These are phyloP conservation scores for Burhinus bistriatus DNA, from an alignment of 2,113 vertebrate genomes.

Conservation along the genomic window DNA sequence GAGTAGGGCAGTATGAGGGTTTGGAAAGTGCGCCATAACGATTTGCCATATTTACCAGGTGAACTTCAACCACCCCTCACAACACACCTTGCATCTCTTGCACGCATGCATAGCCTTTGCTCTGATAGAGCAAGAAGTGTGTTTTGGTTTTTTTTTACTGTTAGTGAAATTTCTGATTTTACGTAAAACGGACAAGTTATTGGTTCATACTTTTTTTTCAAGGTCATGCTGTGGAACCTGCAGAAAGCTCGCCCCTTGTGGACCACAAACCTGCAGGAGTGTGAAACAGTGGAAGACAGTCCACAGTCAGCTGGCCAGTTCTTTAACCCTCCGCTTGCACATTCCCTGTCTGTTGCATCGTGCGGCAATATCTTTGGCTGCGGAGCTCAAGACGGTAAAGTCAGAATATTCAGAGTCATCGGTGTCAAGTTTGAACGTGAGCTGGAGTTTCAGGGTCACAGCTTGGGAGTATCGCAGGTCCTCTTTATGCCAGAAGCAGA, in stretches of 20 bases:
- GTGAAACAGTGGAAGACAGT: conserved; percentile 69
- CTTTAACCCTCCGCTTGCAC: conserved; percentile 89
- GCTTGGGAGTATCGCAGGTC: conserved; percentile 86
- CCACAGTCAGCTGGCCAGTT: conserved; percentile 77
- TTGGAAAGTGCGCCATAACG: not conserved
- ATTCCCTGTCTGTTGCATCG: conserved; percentile 84
- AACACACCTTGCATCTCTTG: not conserved
- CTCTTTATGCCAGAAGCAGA: conserved; percentile 84
- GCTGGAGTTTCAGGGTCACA: conserved; percentile 82
- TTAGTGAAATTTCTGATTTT: not conserved
- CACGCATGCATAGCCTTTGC: not conserved
- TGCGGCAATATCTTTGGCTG: conserved; percentile 89
- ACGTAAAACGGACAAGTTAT: not conserved
- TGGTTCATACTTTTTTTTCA: not conserved
- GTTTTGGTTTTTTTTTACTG: not conserved
- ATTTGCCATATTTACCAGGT: not conserved
- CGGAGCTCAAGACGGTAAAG: conserved; percentile 89
- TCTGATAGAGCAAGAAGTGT: not conserved
- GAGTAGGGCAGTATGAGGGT: not conserved
- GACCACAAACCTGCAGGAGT: conserved; percentile 85
- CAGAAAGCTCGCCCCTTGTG: conserved; percentile 91
- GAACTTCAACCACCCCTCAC: not conserved
- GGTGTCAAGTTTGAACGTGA: conserved; percentile 83
- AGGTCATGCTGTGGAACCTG: conserved; percentile 94
- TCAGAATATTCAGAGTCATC: conserved; percentile 82